phyloP scores from a whole-genome alignment of 2,888 invertebrate species.

The Pheosia tremula region DNA sequence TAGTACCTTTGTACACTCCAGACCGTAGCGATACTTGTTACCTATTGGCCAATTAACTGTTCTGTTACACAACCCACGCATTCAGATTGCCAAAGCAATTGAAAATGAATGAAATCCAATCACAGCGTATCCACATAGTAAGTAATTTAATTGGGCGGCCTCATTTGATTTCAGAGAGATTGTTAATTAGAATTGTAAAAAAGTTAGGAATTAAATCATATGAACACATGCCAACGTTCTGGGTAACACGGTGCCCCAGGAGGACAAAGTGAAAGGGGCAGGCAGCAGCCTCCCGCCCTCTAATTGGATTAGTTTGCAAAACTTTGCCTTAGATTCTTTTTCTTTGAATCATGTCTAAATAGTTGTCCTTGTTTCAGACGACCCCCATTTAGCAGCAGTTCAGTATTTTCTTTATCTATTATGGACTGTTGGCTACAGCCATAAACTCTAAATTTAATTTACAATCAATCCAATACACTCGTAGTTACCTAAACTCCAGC shows the following conservation, averaged over 20 bases:
- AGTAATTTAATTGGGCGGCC: background rate
- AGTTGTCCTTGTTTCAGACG: conserved; percentile 37
- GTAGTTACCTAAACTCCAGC: too few species aligned
- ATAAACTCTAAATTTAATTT: background rate
- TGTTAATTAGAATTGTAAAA: conserved; percentile 22
- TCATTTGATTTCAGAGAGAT: conserved; percentile 12
- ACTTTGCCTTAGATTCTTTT: conserved; percentile 64
- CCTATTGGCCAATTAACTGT: background rate
- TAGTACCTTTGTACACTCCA: too few species aligned
- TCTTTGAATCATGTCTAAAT: conserved; percentile 52
- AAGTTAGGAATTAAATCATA: conserved; percentile 28
- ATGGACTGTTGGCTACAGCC: background rate
- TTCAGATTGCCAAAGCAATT: conserved; percentile 1
- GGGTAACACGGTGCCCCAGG: conserved; percentile 25
- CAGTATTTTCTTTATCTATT: background rate
- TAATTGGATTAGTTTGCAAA: conserved; percentile 77
- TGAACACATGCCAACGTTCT: conserved; percentile 38
- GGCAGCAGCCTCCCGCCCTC: conserved; percentile 42
- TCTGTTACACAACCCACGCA: background rate
- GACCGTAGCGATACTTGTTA: too few species aligned
- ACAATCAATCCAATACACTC: too few species aligned
- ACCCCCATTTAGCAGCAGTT: conserved; percentile 11
- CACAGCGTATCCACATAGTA: background rate
- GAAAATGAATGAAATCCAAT: background rate
- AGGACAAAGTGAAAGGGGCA: conserved; percentile 32